These are phyloP conservation scores for Vombatus ursinus DNA, from an alignment of 2,113 vertebrate species.

Conservation along the genomic window DNA sequence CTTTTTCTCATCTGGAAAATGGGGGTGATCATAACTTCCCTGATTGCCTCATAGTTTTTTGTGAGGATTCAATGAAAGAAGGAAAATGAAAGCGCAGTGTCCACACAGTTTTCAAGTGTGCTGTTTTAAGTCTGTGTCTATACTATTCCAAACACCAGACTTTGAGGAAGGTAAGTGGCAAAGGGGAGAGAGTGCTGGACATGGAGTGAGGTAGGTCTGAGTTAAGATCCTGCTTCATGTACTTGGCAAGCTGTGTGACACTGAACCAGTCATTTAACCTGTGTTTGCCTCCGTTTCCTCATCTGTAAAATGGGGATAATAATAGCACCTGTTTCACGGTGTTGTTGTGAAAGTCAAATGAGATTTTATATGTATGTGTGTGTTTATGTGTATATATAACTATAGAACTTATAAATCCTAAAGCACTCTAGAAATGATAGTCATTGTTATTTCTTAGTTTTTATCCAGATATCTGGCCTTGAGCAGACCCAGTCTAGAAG, in stretches of 20 bases:
- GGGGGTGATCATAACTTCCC: too few species aligned
- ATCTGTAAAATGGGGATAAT: constrained; percentile 13
- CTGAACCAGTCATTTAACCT: not conserved
- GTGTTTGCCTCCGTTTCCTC: not conserved
- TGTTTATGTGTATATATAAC: not conserved
- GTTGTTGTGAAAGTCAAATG: not conserved
- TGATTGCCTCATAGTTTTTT: too few species aligned
- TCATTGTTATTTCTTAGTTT: not conserved
- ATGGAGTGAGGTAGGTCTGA: not conserved
- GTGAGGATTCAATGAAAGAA: not conserved
- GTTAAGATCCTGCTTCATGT: not conserved
- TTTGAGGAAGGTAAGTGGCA: not conserved
- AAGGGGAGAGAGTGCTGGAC: not conserved
- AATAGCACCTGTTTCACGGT: not conserved
- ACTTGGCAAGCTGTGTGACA: not conserved
- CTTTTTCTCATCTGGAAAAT: too few species aligned
- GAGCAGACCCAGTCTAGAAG: not conserved
- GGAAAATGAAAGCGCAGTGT: not conserved
- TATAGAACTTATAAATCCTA: not conserved
- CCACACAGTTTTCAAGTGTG: not conserved
- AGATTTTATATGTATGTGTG: too few species aligned
- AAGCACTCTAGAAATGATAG: not conserved
- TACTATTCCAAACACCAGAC: not conserved
- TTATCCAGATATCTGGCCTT: not conserved
- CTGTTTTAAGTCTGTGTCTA: not conserved